Evolutionary conservation across 2,113 vertebrate genomes (phyloP).

Genomic region (human): GRCh38 chr1:243195501-243196000

Average conservation of each 20-base stretch:
- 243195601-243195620: neutral
- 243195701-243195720: neutral
- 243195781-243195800: conserved; percentile 4
- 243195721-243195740: conserved; percentile 6
- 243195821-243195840: neutral
- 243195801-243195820: neutral
- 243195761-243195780: neutral
- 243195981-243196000: conserved; percentile 11
- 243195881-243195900: neutral
- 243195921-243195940: neutral
- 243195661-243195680: neutral
- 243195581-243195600: neutral
- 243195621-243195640: neutral
- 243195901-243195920: neutral
- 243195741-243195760: neutral
- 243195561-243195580: conserved; percentile 32
- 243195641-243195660: neutral
- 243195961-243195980: conserved; percentile 26
- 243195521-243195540: neutral
- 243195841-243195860: neutral
- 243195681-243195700: neutral
- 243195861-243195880: neutral
- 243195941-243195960: neutral
- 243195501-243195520: neutral
- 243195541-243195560: neutral